Conservation (phyloP, 2,113 vertebrate genomes). For the Melospiza georgiana region DNA sequence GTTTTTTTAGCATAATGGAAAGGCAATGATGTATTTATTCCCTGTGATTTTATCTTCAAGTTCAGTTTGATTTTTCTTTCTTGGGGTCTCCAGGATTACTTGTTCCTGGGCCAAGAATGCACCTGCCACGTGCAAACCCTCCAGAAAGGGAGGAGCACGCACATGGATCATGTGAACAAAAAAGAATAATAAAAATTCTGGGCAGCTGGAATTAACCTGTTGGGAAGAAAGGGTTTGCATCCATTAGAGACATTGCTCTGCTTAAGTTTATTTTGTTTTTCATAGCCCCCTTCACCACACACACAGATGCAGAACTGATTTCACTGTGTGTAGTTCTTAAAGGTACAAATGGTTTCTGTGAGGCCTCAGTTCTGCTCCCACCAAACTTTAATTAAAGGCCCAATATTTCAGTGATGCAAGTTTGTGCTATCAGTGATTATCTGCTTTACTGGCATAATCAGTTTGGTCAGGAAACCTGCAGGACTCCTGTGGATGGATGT, state of each 20-base stretch:
- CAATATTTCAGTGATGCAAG: neutral
- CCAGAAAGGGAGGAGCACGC: neutral
- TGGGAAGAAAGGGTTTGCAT: neutral
- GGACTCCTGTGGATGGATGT: neutral
- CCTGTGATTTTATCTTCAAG: neutral
- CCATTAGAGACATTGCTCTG: neutral
- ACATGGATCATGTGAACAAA: neutral
- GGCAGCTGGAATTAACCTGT: neutral
- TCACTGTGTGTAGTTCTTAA: neutral
- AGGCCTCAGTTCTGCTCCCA: neutral
- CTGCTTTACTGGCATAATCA: neutral
- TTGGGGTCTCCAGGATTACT: neutral
- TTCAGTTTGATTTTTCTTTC: constrained; percentile 1
- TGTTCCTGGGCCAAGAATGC: constrained; percentile 20
- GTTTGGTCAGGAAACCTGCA: neutral
- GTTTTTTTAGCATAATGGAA: neutral
- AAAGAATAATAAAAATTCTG: neutral
- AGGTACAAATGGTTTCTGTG: neutral
- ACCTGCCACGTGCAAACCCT: constrained; percentile 7
- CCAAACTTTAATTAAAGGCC: neutral
- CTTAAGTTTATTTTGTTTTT: neutral
- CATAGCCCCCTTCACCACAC: rapidly evolving
- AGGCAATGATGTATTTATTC: constrained; percentile 2
- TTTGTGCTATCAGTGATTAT: neutral
- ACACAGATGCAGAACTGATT: neutral